Evolutionary conservation across 2,797 vertebrate species (phyloP).

Genomic region (Dipus sagitta): DNA sequence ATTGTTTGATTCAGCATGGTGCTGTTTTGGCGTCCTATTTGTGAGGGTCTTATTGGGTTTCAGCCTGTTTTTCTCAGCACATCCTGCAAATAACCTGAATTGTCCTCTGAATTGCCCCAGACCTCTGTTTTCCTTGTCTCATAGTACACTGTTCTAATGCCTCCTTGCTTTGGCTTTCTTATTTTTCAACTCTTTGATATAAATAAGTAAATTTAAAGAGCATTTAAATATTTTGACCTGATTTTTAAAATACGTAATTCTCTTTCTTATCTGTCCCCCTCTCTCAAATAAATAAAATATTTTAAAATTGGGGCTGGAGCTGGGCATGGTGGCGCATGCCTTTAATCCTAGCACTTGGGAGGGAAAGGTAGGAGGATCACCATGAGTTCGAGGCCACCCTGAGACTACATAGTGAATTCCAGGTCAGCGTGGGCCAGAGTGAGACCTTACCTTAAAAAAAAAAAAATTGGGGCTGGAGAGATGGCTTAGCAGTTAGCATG

Average conservation of each 20-base stretch:
- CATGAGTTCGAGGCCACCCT: too few relatives aligned
- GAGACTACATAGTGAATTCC: too few relatives aligned
- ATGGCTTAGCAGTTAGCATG: too few relatives aligned
- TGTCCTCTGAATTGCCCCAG: not conserved
- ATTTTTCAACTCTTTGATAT: not conserved
- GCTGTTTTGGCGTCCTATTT: not conserved
- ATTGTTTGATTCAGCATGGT: not conserved
- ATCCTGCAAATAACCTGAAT: not conserved
- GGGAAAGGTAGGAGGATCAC: too few relatives aligned
- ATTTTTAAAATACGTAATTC: slow-evolving; percentile 4
- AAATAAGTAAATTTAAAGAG: slow-evolving; percentile 43
- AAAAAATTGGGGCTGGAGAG: too few relatives aligned
- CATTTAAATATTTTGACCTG: not conserved
- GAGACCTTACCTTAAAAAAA: too few relatives aligned
- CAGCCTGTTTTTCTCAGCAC: not conserved
- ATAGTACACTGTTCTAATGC: not conserved
- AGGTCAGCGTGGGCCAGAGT: too few relatives aligned
- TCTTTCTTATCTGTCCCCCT: too few relatives aligned
- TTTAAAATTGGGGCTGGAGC: too few relatives aligned
- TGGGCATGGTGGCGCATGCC: too few relatives aligned
- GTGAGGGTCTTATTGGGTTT: not conserved
- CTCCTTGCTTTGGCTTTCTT: slow-evolving; percentile 31
- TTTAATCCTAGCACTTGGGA: too few relatives aligned
- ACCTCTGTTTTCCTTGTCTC: not conserved
- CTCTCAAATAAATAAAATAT: too few relatives aligned